Evolutionary conservation across 92 coral and sea anemone genomes (phyloP), one percentile per base, ranked within the genome.

Genomic region (Pocillopora grandis): DNA sequence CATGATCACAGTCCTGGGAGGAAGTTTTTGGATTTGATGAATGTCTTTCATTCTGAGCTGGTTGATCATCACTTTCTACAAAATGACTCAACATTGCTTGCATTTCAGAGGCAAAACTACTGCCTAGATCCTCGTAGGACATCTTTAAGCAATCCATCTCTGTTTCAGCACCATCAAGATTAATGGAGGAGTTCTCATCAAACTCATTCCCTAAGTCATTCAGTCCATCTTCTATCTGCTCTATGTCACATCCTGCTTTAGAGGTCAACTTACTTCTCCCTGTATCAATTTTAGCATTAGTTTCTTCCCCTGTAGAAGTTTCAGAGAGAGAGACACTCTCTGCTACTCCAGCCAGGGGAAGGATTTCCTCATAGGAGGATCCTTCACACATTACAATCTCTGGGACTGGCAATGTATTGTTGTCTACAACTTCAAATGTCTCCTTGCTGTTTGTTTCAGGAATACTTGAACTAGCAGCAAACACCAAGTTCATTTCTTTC

Each of bases 51-150:
- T 84, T 76, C 82, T 42, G 58, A 20, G 57, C 60, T 31, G 67
- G 70, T 35, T 18, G 61, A 23, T 59, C 70, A 55, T 56, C 83
- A 19, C 68, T 69, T 49, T 82, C 81, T 62, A 65, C 82, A 65
- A 91, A 86, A 65, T 89, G 77, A 21, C 88, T 86, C 79, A 94
- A 23, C 82, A 94, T 62, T 71, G 91, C 83, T 78, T 93, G 90
- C 95, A 94, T 92, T 77, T 94, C 98, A 19, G 90, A 80, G 36
- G 93, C 98, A 88, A 94, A 94, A 81, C 91, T 90, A 70, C 89
- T 76, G 36, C 95, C 91, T 12, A 94, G 56, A 66, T 91, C 92
- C 67, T 91, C 92, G 56, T 78, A 88, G 2, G 94, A 88, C 76
- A 76, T 78, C 77, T 66, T 80, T 60, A 94, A 73, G 63, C 89